Evolutionary conservation across 2,888 invertebrate genomes (phyloP).

Genomic region (Drosophila peninsularis): DNA sequence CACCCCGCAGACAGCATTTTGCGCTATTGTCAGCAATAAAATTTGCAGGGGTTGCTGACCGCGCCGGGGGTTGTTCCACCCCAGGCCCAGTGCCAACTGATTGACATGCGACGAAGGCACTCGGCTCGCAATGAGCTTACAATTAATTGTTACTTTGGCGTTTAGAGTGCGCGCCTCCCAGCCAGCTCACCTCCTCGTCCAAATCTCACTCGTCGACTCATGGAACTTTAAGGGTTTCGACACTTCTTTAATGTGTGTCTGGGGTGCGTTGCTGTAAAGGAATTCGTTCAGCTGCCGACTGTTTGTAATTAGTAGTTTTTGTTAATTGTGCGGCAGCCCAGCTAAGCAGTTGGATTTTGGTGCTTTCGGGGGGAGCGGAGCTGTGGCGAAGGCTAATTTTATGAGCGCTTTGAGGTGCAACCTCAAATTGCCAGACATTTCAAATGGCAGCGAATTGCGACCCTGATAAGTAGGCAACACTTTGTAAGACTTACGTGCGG

Average conservation of each 20-base stretch:
- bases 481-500: constrained; percentile 47
- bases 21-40: constrained; percentile 75
- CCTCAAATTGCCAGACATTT: constrained; percentile 46
- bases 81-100: constrained; percentile 40
- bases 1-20: constrained; percentile 48
- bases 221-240: constrained; percentile 54
- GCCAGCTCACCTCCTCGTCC: background rate
- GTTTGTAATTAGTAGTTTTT: constrained; percentile 69
- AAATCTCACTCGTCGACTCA: constrained; percentile 48
- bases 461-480: constrained; percentile 29
- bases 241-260: constrained; percentile 39
- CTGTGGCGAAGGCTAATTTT: constrained; percentile 56
- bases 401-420: constrained; percentile 43
- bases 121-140: constrained; percentile 67
- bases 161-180: constrained; percentile 28
- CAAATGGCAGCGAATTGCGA: constrained; percentile 31
- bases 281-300: constrained; percentile 15
- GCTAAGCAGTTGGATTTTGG: constrained; percentile 1
- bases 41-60: constrained; percentile 55
- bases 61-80: constrained; percentile 25
- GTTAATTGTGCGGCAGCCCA: constrained; percentile 55
- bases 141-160: constrained; percentile 71
- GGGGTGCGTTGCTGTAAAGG: constrained; percentile 30
- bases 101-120: constrained; percentile 68
- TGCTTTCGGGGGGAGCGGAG: background rate